Conservation (phyloP, 2,888 invertebrate species). For the Blastobasis lacticolella region DNA sequence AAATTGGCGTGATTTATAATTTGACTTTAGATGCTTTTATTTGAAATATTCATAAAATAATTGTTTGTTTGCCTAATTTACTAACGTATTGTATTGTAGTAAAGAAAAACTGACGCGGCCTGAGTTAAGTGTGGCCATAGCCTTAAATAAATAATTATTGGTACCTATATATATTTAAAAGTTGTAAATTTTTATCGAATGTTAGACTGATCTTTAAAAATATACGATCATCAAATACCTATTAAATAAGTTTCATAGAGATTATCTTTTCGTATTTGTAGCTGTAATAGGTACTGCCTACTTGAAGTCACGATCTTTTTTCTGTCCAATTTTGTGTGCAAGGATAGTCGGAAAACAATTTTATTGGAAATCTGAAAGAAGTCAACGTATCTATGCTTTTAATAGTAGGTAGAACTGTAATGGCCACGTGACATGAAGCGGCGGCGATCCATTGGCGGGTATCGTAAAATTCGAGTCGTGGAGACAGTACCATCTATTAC, state of each 20-base stretch:
- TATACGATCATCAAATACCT: conserved; percentile 55
- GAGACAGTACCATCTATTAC: no score
- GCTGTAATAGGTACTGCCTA: no score
- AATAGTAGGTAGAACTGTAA: no score
- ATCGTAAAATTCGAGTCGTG: no score
- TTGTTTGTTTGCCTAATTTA: no score
- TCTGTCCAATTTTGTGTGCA: conserved; percentile 59
- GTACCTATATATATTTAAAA: conserved; percentile 25
- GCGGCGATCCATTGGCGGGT: no score
- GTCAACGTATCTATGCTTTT: no score
- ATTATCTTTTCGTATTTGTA: conserved; percentile 38
- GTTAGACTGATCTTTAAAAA: conserved; percentile 72
- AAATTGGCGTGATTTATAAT: no score
- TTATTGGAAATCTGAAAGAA: no score
- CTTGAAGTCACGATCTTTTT: conserved; percentile 31
- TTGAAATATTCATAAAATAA: no score
- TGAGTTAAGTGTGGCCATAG: conserved; percentile 32
- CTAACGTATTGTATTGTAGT: conserved; percentile 9
- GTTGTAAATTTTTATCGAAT: conserved; percentile 68
- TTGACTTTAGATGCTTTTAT: no score
- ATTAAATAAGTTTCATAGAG: conserved; percentile 49
- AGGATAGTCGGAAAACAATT: neutral
- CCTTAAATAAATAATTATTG: conserved; percentile 40
- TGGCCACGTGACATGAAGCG: no score
- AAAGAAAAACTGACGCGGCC: conserved; percentile 21